Base-by-base conservation (phyloP, 2,113 vertebrate species). In the Synchiropus splendidus region DNA sequence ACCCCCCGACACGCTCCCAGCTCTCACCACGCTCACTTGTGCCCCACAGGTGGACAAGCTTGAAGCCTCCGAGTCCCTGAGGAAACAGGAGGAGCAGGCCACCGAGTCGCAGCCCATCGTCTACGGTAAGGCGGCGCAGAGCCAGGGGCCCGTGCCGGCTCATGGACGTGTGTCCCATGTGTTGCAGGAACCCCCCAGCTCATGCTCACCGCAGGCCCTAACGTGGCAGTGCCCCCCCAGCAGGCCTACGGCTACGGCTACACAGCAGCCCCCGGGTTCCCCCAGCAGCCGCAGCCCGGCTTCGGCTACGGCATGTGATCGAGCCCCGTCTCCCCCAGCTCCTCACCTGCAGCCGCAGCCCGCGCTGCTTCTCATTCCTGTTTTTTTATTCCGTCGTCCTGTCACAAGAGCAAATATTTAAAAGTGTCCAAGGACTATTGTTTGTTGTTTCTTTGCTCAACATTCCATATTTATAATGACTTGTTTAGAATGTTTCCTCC, bases 271-370 rank as follows among this genome's bases (percentile, higher is more conserved):
- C 84, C 92, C 0, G 80, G 82, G 45, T 97, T 93, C 2, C 77
- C 77, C 75, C 95, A 93, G 61, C 88, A 82, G 1, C 78, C 78
- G 30, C 82, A 97, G 82, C 88, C 92, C 40, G 87, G 89, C 75
- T 99, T 97, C 51, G 90, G 92, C 62, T 99, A 98, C 39, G 87
- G 90, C 89, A 98, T 99, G 92, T 99, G 80, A 92, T n/a, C n/a
- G n/a, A 80, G 58, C 8, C 73, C 12, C 16, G 2, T 1, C 4
- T 2, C 13, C 9, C 2, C 41, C 38, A 2, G n/a, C 21, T 36
- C 38, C 58, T 43, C 9, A 42, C 42, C 34, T 42, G 16, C 39
- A 31, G 68, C 82, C 70, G 71, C 78, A 77, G 72, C 82, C 61
- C 70, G 9, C 61, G 63, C 79, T 87, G 83, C 81, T 88, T 82